Conservation (phyloP, 2,888 invertebrate species). For the Lepidocyrtinus sp. region DNA sequence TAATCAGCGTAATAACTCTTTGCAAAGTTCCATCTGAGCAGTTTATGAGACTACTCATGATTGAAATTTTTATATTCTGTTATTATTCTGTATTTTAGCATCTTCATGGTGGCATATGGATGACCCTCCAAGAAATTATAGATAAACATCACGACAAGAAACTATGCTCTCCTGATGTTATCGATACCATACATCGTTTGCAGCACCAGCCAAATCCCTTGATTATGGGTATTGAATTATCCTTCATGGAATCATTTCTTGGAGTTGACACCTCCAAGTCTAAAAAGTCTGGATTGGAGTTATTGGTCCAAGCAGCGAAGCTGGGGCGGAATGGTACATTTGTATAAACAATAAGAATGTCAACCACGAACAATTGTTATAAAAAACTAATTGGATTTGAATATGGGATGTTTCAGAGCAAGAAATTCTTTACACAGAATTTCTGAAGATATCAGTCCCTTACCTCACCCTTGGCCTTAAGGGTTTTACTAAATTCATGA, state of each 20-base stretch:
- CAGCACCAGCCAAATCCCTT: slow-evolving; percentile 41
- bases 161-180: slow-evolving; percentile 58
- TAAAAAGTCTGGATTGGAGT: slow-evolving; percentile 61
- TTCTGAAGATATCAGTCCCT: slow-evolving; percentile 76
- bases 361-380: no score
- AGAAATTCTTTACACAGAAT: slow-evolving; percentile 76
- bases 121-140: slow-evolving; percentile 31
- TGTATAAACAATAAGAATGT: no score
- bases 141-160: slow-evolving; percentile 38
- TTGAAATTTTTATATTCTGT: neutral
- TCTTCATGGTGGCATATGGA: slow-evolving; percentile 59
- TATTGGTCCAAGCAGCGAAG: slow-evolving; percentile 63
- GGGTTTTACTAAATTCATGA: slow-evolving; percentile 76
- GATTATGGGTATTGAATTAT: slow-evolving; percentile 59
- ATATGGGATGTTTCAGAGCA: slow-evolving; percentile 77
- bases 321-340: slow-evolving; percentile 61
- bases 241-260: slow-evolving; percentile 49
- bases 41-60: neutral
- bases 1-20: slow-evolving; percentile 19
- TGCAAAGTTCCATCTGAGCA: no score
- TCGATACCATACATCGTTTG: slow-evolving; percentile 57
- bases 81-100: slow-evolving; percentile 34
- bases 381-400: neutral
- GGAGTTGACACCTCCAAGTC: slow-evolving; percentile 35
- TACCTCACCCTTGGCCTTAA: slow-evolving; percentile 76